phyloP scores from a whole-genome alignment of 2,888 invertebrate species.

The Erpobdella octoculata region DNA sequence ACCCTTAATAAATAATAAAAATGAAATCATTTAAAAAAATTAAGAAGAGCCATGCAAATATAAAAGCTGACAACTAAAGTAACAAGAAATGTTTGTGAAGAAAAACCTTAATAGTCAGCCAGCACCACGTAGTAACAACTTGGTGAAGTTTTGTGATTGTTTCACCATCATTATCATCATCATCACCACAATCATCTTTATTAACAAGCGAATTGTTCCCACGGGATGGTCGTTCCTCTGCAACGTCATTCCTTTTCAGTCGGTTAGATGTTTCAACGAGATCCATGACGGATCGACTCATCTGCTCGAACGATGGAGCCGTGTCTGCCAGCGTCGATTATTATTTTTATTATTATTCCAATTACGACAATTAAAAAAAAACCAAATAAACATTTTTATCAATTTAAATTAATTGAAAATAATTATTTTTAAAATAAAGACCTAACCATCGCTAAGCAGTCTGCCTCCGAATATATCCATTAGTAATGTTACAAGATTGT shows the following conservation, averaged over 20 bases:
- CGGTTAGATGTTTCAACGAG: constrained; percentile 53
- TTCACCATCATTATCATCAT: not conserved
- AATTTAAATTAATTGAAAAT: not conserved
- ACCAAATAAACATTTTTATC: not conserved
- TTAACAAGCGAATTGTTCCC: too few species aligned
- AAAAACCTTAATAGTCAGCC: constrained; percentile 68
- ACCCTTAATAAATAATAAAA: too few species aligned
- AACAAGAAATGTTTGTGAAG: too few species aligned
- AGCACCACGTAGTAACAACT: constrained; percentile 66
- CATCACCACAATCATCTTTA: not conserved
- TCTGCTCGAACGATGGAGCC: constrained; percentile 70
- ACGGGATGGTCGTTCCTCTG: too few species aligned
- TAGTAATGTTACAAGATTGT: constrained; percentile 2
- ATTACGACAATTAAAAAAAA: not conserved
- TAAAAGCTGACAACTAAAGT: too few species aligned
- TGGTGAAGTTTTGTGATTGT: constrained; percentile 56
- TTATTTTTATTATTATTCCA: not conserved
- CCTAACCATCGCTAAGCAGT: constrained; percentile 25
- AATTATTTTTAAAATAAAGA: not conserved
- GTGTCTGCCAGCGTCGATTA: constrained; percentile 45
- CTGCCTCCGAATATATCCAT: constrained; percentile 29
- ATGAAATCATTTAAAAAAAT: too few species aligned
- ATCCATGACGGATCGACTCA: constrained; percentile 64
- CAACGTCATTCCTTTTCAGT: too few species aligned
- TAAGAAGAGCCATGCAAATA: too few species aligned